phyloP scores from a whole-genome alignment of 1,140 invertebrate species.

The Brachionus asplanchnoidis region DNA sequence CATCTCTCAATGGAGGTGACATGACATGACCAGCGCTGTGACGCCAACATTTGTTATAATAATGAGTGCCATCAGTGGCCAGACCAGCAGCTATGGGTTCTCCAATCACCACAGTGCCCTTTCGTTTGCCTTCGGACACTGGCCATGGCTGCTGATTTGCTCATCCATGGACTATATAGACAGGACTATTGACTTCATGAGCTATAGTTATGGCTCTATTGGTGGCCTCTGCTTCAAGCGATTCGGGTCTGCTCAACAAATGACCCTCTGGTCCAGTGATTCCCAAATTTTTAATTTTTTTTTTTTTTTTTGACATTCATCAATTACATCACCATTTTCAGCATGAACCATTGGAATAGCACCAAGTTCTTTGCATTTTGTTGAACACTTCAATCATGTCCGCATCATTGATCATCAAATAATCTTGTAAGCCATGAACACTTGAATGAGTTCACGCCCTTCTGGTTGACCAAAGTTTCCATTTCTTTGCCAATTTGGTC shows the following conservation, averaged over 20 bases:
- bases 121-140: conserved; percentile 65
- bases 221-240: conserved; percentile 90
- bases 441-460: conserved; percentile 86
- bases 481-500: conserved; percentile 62
- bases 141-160: conserved; percentile 76
- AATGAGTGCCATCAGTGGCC: conserved; percentile 54
- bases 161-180: conserved; percentile 96
- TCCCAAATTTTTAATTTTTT: conserved; percentile 74
- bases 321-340: conserved; percentile 91
- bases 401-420: conserved; percentile 79
- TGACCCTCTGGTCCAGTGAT: conserved; percentile 93
- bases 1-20: conserved; percentile 80
- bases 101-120: conserved; percentile 72
- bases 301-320: conserved; percentile 70
- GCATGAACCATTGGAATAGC: conserved; percentile 90
- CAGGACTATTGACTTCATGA: conserved; percentile 78
- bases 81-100: conserved; percentile 85
- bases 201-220: conserved; percentile 87
- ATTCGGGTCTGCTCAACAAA: conserved; percentile 87
- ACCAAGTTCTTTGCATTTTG: conserved; percentile 65
- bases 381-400: conserved; percentile 81
- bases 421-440: conserved; percentile 89
- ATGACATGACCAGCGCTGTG: conserved; percentile 84
- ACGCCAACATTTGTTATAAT: conserved; percentile 63
- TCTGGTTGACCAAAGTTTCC: conserved; percentile 59